Base-by-base conservation (phyloP, 92 coral and sea anemone genomes). In the Epizoanthus stellaris region DNA sequence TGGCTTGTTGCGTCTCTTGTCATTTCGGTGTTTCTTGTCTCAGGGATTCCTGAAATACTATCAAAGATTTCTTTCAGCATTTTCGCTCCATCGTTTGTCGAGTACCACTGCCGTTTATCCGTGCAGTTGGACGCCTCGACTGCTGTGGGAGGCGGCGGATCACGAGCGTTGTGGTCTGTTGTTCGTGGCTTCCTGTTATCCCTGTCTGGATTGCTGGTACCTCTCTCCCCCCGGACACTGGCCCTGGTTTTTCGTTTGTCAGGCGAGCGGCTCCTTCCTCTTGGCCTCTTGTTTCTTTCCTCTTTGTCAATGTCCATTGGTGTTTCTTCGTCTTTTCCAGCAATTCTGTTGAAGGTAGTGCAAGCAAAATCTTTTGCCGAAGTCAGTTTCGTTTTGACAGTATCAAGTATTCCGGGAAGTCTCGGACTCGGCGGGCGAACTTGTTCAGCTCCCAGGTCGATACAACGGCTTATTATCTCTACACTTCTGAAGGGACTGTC, bases 391-490 rank as follows among this genome's bases (percentile, higher is more conserved):
- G 7, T 57, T 59, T 34, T 58, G 9, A 75, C 1, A 12, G 5
- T 57, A n/a, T 76, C 68, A 19, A 58, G 0, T 57, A 58, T 16
- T 0, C 81, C 68, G 12, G 15, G 6, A n/a, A 2, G 14, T 2
- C 3, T 34, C 3, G 30, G 17, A 5, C 16, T 36, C 9, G 53
- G 23, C 5, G 81, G 25, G 17, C 4, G 54, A 23, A 0, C 34
- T 11, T 43, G 60, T 70, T 92, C 95, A 16, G 25, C 77, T 23
- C 90, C 91, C 3, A 1, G 12, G 14, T 80, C 73, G 14, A 85
- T 65, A 3, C 4, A 0, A 10, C 45, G 3, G 13, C 5, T n/a
- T 36, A 92, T 85, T 10, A 3, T 13, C 19, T 4, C 10, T 8
- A 42, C 67, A 0, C 9, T 15, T 20, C 67, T 81, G 67, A 92